Conservation (phyloP, 2,113 vertebrate genomes). For the Pelodiscus sinensis region DNA sequence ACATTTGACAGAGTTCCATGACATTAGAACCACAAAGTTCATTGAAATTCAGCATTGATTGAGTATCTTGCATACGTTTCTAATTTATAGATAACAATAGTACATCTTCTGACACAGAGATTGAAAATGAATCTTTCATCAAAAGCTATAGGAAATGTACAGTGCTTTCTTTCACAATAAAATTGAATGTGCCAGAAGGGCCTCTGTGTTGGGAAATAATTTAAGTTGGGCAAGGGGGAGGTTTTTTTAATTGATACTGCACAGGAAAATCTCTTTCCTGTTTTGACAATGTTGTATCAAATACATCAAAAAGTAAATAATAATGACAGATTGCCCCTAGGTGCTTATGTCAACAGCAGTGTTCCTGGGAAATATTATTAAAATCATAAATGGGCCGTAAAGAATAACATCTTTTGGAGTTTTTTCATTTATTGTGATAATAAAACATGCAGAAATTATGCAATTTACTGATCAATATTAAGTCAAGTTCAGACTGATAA, state of each 20-base stretch:
- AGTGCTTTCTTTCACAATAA: slow-evolving; percentile 74
- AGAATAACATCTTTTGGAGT: slow-evolving; percentile 41
- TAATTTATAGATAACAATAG: slow-evolving; percentile 75
- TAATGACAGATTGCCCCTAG: slow-evolving; percentile 52
- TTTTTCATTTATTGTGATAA: slow-evolving; percentile 51
- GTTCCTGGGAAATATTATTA: slow-evolving; percentile 62
- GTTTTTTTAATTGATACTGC: slow-evolving; percentile 71
- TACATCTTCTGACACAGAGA: slow-evolving; percentile 75
- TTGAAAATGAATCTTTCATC: slow-evolving; percentile 71
- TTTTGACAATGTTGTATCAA: slow-evolving; percentile 60
- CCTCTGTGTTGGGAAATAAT: slow-evolving; percentile 60
- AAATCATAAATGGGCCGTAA: slow-evolving; percentile 48
- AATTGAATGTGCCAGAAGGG: slow-evolving; percentile 52
- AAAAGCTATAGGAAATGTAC: slow-evolving; percentile 49
- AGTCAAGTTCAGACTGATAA: slow-evolving; percentile 45
- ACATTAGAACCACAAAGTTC: slow-evolving; percentile 74
- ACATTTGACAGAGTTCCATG: slow-evolving; percentile 78
- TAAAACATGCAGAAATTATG: slow-evolving; percentile 44
- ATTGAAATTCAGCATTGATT: slow-evolving; percentile 75
- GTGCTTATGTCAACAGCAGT: slow-evolving; percentile 51
- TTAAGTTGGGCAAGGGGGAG: slow-evolving; percentile 43
- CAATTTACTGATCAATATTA: slow-evolving; percentile 58
- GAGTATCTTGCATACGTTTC: slow-evolving; percentile 66
- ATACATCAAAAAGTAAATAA: slow-evolving; percentile 71
- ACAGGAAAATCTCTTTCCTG: slow-evolving; percentile 55